phyloP scores from a whole-genome alignment of 1,140 invertebrate species.

The Ips nitidus region DNA sequence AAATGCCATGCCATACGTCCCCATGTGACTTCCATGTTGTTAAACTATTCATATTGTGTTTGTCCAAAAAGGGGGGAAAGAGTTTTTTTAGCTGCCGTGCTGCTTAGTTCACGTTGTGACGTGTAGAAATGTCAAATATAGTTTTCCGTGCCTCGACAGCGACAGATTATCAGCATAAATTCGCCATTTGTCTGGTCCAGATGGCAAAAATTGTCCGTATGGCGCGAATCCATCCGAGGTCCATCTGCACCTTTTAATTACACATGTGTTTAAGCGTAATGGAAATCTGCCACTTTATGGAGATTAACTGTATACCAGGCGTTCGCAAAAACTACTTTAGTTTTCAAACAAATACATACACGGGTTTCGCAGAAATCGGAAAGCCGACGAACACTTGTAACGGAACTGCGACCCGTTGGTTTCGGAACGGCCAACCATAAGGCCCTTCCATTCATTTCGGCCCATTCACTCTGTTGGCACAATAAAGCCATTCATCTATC shows the following conservation, averaged over 20 bases:
- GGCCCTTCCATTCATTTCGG: constrained; percentile 13
- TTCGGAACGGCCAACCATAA: constrained; percentile 10
- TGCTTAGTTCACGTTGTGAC: too few relatives aligned
- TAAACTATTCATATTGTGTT: background rate
- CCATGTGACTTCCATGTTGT: constrained; percentile 16
- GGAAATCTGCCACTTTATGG: background rate
- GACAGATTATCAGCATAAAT: background rate
- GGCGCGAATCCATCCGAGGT: constrained; percentile 6
- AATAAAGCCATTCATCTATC: constrained; percentile 21
- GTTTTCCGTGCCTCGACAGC: too few relatives aligned
- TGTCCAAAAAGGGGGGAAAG: too few relatives aligned
- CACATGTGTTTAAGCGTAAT: background rate
- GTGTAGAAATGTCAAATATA: too few relatives aligned
- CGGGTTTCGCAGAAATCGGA: constrained; percentile 4
- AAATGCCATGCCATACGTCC: constrained; percentile 32
- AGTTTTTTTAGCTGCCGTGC: too few relatives aligned
- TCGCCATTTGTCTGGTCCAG: constrained; percentile 29
- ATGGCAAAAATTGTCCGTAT: constrained; percentile 31
- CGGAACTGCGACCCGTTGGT: constrained; percentile 25
- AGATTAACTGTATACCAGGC: background rate
- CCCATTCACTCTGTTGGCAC: constrained; percentile 15
- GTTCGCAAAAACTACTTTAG: too few relatives aligned
- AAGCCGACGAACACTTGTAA: constrained; percentile 9
- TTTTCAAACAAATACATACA: background rate
- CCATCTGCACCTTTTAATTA: constrained; percentile 24